These are phyloP conservation scores for Leptodirus hochenwartii DNA, from an alignment of 2,888 invertebrate species.

Conservation along the genomic window DNA sequence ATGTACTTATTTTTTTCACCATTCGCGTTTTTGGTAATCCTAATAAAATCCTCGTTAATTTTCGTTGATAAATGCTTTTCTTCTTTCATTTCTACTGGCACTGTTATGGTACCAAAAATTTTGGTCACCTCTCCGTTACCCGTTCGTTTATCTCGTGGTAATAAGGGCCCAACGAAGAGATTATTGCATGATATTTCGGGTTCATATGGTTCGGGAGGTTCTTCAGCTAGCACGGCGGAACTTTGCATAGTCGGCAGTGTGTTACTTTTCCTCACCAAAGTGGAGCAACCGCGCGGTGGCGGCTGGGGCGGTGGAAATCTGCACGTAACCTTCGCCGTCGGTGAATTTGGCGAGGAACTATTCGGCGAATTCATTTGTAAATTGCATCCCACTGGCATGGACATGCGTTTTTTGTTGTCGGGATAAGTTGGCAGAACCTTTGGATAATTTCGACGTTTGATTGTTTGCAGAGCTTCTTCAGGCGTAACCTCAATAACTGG, in stretches of 20 bases:
- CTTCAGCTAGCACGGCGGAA: conserved; percentile 30
- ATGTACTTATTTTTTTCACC: conserved; percentile 12
- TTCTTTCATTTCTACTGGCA: too few species aligned
- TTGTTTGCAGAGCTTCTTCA: conserved; percentile 52
- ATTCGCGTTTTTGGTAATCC: too few species aligned
- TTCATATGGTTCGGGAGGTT: conserved; percentile 28
- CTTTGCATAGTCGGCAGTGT: conserved; percentile 22
- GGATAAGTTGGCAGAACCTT: conserved; percentile 72
- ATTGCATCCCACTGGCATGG: conserved; percentile 37
- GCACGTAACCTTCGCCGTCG: conserved; percentile 15
- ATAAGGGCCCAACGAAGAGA: conserved; percentile 34
- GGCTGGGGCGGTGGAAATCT: conserved; percentile 45
- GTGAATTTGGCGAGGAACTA: conserved; percentile 21
- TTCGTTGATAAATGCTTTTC: too few species aligned
- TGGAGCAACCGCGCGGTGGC: conserved; percentile 54
- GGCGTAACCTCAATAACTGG: conserved; percentile 40
- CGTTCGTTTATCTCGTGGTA: too few species aligned
- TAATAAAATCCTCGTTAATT: too few species aligned
- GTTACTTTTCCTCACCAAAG: conserved; percentile 36
- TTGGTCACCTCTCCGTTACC: too few species aligned
- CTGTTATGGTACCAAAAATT: too few species aligned
- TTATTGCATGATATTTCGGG: conserved; percentile 33
- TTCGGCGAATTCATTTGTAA: conserved; percentile 21
- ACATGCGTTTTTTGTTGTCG: conserved; percentile 36
- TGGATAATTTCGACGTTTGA: conserved; percentile 63